These are phyloP conservation scores for Coregonus suidteri DNA, from an alignment of 2,797 vertebrate genomes.

Conservation along the genomic window DNA sequence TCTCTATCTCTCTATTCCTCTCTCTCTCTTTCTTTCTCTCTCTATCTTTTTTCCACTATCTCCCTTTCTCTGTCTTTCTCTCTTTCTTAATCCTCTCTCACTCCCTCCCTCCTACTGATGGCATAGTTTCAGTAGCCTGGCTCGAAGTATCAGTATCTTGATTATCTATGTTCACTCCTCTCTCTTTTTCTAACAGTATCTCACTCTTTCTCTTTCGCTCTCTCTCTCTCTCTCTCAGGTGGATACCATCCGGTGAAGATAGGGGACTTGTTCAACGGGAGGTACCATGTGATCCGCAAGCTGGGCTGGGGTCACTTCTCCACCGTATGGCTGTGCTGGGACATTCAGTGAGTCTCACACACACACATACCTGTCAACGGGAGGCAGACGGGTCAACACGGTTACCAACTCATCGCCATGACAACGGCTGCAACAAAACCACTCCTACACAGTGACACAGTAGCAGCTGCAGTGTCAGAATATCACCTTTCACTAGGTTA, in stretches of 20 bases:
- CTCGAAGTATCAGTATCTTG: background rate
- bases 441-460: background rate
- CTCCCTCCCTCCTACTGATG: background rate
- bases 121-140: no score
- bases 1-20: constrained; percentile 5
- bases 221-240: constrained; percentile 68
- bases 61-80: no score
- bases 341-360: constrained; percentile 83
- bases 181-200: background rate
- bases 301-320: constrained; percentile 95
- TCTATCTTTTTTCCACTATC: no score
- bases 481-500: background rate
- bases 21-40: background rate
- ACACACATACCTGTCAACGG: background rate
- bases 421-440: no score
- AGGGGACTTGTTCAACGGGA: constrained; percentile 88
- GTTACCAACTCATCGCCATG: no score
- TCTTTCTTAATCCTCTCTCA: background rate
- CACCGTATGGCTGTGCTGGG: constrained; percentile 96
- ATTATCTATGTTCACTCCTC: background rate
- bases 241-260: constrained; percentile 92
- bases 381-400: no score
- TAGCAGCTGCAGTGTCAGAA: background rate
- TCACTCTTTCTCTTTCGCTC: background rate
- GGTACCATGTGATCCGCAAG: constrained; percentile 92